Evolutionary conservation across 1,140 invertebrate species (phyloP), one percentile per base, ranked within the genome.

Genomic region (Mactra quadrangularis): DNA sequence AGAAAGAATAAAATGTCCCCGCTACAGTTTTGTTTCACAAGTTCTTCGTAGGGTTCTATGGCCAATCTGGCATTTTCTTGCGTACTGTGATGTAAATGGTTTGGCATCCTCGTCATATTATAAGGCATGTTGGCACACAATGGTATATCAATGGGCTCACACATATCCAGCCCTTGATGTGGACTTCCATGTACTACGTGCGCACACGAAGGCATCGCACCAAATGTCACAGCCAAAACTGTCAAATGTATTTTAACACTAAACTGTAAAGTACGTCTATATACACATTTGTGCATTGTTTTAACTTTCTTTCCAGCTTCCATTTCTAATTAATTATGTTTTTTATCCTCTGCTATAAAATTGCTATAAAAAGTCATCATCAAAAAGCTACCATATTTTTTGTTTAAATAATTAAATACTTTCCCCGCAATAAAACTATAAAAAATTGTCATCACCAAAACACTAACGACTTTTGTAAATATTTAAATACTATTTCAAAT

Each of bases 21-120:
- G 82, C 90, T 92, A 71, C 91, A 92, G 81, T 88, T 87, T 45
- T 87, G 83, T 62, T 89, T 86, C 41, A 92, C 60, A 22, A 92
- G 84, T 45, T 88, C 79, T 71, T 89, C 85, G 68, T 89, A 91
- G 53, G 90, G 90, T 84, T 91, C 88, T 33, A 92, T 90, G 27
- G 87, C 89, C 25, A 91, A 84, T n/a, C 83, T 79, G 11, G 91
- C 91, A 82, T 93, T 92, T 76, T 90, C 89, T 82, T 93, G 92
- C 9, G 89, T 90, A 82, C 88, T 90, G 72, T 93, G 92, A 53
- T 92, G 89, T 13, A 92, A 83, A 52, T 91, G 85, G 76, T 93
- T 93, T 3, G 92, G 92, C 90, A 93, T 92, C 45, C 87, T 78
- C 0, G 92, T 93, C 87, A 91, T 88, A 71, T 93, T 92, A 77